Conservation (phyloP, 2,113 vertebrate genomes). For the Eublepharis macularius region DNA sequence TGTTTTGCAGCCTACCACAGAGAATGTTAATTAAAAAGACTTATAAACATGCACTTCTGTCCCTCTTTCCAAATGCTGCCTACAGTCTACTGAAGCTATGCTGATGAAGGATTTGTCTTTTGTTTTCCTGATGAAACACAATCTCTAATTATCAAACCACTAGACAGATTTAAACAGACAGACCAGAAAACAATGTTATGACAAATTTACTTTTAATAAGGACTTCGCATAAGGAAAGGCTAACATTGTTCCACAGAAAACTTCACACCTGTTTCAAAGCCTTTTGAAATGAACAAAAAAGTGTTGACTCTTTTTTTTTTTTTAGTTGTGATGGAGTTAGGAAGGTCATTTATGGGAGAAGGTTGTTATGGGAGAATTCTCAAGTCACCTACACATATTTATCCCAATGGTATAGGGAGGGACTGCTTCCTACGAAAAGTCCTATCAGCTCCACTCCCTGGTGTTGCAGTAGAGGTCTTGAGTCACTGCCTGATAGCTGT, state of each 20-base stretch:
- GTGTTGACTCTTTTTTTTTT: neutral
- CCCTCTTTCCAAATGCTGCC: constrained; percentile 20
- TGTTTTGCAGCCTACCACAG: neutral
- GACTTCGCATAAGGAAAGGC: neutral
- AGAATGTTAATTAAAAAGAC: constrained; percentile 37
- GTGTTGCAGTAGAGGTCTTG: too few relatives aligned
- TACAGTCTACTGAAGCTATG: neutral
- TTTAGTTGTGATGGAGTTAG: neutral
- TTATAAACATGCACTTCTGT: neutral
- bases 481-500: too few relatives aligned
- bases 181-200: neutral
- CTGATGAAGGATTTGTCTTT: neutral
- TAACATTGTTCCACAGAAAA: neutral
- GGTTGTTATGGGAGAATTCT: too few relatives aligned
- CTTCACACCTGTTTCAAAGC: neutral
- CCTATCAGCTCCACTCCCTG: too few relatives aligned
- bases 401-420: too few relatives aligned
- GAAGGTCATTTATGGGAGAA: neutral
- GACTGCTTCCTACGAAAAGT: too few relatives aligned
- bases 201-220: neutral
- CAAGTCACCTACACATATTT: neutral
- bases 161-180: neutral
- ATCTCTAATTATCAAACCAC: neutral
- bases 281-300: neutral
- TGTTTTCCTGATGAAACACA: neutral